Conservation (phyloP, 2,113 vertebrate genomes). For the Oncorhynchus mykiss region DNA sequence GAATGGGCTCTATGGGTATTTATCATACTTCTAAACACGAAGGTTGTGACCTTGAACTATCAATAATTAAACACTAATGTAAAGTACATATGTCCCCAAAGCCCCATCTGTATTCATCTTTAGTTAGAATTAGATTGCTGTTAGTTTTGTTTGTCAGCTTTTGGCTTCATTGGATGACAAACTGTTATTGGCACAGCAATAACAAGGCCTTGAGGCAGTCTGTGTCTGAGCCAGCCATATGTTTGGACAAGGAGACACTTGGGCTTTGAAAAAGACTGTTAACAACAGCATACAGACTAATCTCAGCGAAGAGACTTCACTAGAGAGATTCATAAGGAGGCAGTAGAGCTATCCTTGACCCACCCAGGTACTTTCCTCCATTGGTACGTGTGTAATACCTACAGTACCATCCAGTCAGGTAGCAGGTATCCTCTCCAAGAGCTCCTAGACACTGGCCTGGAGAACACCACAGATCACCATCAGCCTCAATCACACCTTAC, state of each 20-base stretch:
- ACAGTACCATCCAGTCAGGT: not conserved
- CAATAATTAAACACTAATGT: conserved; percentile 33
- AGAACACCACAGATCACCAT: conserved; percentile 27
- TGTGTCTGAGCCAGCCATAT: conserved; percentile 72
- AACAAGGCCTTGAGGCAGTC: conserved; percentile 69
- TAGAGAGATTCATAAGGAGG: not conserved
- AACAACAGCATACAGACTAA: conserved; percentile 48
- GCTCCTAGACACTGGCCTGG: conserved; percentile 10
- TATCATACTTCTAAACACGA: conserved; percentile 24
- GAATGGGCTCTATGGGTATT: conserved; percentile 6
- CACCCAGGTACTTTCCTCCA: not conserved
- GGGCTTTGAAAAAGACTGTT: conserved; percentile 61
- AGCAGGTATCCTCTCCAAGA: not conserved
- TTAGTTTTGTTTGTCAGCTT: conserved; percentile 72
- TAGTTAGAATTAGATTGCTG: conserved; percentile 63
- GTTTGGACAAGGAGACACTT: conserved; percentile 72
- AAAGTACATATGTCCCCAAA: conserved; percentile 42
- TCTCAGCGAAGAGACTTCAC: conserved; percentile 43
- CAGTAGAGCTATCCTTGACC: not conserved
- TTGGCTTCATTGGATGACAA: conserved; percentile 72
- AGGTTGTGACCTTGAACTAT: conserved; percentile 28
- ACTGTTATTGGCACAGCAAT: conserved; percentile 75
- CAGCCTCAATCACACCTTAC: conserved; percentile 21
- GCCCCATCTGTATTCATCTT: conserved; percentile 56
- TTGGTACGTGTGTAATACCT: not conserved